A percentile compares a stretch with the other conserved stretches of the same genome.
These are phyloP conservation scores for Ceryle rudis DNA, from an alignment of 2,797 vertebrate genomes.

Conservation along the genomic window DNA sequence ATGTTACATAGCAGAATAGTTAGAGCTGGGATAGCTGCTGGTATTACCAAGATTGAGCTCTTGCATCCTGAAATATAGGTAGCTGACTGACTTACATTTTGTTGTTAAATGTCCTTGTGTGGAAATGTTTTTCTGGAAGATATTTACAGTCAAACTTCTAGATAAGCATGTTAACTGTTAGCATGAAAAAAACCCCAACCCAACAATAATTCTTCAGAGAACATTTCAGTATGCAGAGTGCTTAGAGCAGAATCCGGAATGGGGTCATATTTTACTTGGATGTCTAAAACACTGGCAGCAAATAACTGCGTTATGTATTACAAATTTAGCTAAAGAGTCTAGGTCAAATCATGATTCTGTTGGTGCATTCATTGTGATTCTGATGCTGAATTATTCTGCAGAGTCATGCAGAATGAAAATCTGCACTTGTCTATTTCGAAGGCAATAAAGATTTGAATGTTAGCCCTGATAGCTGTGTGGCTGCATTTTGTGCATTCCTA, in stretches of 20 bases:
- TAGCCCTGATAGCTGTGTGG: not conserved
- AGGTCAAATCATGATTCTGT: not conserved
- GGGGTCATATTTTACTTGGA: not conserved
- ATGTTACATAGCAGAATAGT: not conserved
- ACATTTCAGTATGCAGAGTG: rapidly evolving
- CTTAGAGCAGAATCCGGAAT: not conserved
- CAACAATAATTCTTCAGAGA: rapidly evolving
- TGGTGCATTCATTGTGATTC: not conserved
- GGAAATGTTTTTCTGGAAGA: not conserved
- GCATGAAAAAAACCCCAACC: not conserved
- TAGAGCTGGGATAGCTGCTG: not conserved
- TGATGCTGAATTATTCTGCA: slow-evolving; percentile 4
- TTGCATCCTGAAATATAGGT: not conserved
- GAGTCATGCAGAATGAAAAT: slow-evolving; percentile 9
- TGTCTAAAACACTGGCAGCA: not conserved
- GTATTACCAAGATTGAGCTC: not conserved
- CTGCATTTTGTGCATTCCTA: not conserved
- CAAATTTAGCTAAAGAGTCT: not conserved
- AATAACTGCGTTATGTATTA: not conserved
- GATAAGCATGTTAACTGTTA: not conserved
- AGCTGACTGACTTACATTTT: not conserved
- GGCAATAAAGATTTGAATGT: not conserved
- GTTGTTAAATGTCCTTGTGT: not conserved
- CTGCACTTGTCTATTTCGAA: not conserved
- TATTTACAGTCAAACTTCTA: not conserved